phyloP scores from a whole-genome alignment of 2,888 invertebrate genomes.

The Endotricha flammealis region DNA sequence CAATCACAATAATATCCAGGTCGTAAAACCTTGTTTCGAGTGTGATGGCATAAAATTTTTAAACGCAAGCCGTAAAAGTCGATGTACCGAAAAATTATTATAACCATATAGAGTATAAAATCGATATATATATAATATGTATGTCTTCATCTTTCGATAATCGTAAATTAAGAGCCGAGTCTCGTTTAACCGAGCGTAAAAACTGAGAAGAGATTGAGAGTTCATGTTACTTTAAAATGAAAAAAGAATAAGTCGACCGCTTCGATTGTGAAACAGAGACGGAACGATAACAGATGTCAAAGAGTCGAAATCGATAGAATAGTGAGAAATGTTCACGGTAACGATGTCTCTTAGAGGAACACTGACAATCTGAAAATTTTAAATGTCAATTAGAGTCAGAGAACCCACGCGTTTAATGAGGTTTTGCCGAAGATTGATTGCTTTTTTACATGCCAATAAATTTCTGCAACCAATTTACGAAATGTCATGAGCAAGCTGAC shows the following conservation, averaged over 20 bases:
- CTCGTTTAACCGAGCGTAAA: conserved; percentile 69
- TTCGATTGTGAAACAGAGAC: conserved; percentile 40
- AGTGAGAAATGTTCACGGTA: conserved; percentile 19
- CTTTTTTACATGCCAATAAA: conserved; percentile 30
- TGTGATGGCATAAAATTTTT: conserved; percentile 45
- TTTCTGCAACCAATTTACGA: conserved; percentile 43
- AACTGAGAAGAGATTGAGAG: conserved; percentile 68
- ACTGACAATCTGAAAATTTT: conserved; percentile 20
- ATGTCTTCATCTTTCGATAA: conserved; percentile 65
- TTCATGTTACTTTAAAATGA: conserved; percentile 67
- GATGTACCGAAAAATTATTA: conserved; percentile 47
- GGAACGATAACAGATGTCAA: conserved; percentile 41
- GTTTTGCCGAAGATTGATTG: conserved; percentile 37
- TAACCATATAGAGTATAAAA: conserved; percentile 34
- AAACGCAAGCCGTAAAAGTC: conserved; percentile 47
- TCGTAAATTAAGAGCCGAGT: conserved; percentile 66
- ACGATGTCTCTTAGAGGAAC: conserved; percentile 26
- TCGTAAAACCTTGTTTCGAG: conserved; percentile 37
- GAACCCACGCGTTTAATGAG: conserved; percentile 31
- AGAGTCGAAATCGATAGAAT: conserved; percentile 28
- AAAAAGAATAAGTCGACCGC: conserved; percentile 45
- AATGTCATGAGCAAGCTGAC: conserved; percentile 50
- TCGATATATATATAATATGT: conserved; percentile 40
- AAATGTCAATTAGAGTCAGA: conserved; percentile 19
- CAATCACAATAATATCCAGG: conserved; percentile 36